Percentiles rank a stretch among this genome's conserved stretches.
Conservation (phyloP, 2,888 invertebrate genomes). For the Lucinisca nassula region DNA sequence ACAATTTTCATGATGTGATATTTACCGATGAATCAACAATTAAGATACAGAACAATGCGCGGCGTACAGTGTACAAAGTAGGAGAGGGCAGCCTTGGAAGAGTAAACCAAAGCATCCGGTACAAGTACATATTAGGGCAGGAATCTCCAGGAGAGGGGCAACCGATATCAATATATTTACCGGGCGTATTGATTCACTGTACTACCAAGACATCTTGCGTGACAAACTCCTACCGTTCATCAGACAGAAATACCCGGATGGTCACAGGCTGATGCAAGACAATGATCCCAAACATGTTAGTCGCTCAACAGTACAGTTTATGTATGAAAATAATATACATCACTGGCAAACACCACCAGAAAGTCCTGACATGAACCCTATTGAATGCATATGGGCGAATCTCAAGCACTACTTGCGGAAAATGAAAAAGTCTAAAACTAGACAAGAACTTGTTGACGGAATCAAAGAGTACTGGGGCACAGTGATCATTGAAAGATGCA, state of each 20-base stretch:
- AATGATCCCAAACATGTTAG: constrained; percentile 43
- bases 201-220: constrained; percentile 10
- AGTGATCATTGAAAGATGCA: background rate
- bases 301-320: background rate
- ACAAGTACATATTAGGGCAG: constrained; percentile 30
- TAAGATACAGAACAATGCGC: background rate
- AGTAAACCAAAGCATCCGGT: background rate
- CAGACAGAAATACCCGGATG: background rate
- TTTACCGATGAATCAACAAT: constrained; percentile 26
- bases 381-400: constrained; percentile 11
- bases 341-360: constrained; percentile 41
- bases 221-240: background rate
- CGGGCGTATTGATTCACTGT: constrained; percentile 16
- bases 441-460: constrained; percentile 20
- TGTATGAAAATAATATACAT: constrained; percentile 21
- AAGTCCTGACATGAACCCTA: constrained; percentile 17
- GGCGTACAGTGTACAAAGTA: background rate
- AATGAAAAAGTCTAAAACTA: background rate
- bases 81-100: background rate
- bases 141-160: constrained; percentile 18
- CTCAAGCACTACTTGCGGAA: constrained; percentile 17
- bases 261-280: constrained; percentile 24
- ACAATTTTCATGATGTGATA: background rate
- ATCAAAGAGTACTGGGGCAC: constrained; percentile 12
- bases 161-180: constrained; percentile 20